Conservation (phyloP, 2,888 invertebrate species). For the Yponomeuta cagnagella region DNA sequence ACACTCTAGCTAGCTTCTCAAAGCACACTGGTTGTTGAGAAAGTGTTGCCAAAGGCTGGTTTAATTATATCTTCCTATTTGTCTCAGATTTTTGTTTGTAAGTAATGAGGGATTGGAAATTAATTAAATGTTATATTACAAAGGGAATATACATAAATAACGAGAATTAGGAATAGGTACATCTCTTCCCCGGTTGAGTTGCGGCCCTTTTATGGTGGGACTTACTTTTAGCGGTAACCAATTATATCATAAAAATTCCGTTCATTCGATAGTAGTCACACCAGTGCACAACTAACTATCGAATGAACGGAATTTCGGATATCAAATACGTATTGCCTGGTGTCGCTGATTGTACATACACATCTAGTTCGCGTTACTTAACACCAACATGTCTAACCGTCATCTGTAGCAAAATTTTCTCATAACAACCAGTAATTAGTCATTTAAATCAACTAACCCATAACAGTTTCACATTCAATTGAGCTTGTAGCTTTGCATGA, state of each 20-base stretch:
- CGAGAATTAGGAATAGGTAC: too few relatives aligned
- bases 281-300: too few relatives aligned
- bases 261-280: too few relatives aligned
- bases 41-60: slow-evolving; percentile 26
- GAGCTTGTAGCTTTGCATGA: slow-evolving; percentile 21
- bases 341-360: not conserved
- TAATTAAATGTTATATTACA: not conserved
- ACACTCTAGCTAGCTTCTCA: slow-evolving; percentile 32
- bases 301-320: too few relatives aligned
- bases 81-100: too few relatives aligned
- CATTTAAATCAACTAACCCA: slow-evolving; percentile 13
- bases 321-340: too few relatives aligned
- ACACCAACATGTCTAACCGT: slow-evolving; percentile 9
- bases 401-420: slow-evolving; percentile 19
- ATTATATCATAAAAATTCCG: too few relatives aligned
- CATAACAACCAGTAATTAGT: slow-evolving; percentile 14
- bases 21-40: slow-evolving; percentile 29
- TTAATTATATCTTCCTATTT: slow-evolving; percentile 13
- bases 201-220: too few relatives aligned
- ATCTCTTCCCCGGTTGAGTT: too few relatives aligned
- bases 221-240: too few relatives aligned
- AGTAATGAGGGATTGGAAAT: not conserved
- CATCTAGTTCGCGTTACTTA: not conserved
- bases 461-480: slow-evolving; percentile 19
- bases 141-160: too few relatives aligned